Base-by-base conservation (phyloP, 2,888 invertebrate species). In the Microchrysa polita region DNA sequence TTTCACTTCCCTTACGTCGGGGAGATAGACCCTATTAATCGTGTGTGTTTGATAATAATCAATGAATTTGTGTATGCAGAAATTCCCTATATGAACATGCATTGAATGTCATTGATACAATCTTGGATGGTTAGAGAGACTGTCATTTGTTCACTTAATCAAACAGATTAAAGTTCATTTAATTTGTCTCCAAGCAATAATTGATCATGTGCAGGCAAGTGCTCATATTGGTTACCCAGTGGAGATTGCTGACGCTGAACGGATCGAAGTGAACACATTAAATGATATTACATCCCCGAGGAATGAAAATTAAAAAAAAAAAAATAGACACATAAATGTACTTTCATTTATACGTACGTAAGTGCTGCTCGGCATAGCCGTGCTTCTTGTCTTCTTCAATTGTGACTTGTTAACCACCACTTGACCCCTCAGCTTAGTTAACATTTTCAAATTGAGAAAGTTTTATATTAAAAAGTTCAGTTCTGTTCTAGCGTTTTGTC, bases 371-470 rank as follows among this genome's bases (percentile, higher is more conserved):
- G n/a, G 42, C 42, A 42, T 12, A 12, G 12, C 42, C 42, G 48
- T 48, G 12, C 2, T n/a, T n/a, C 14, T 48, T 48, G 2, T n/a
- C 12, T 4, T 48, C 48, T 48, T n/a, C 48, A 48, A 57, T 22
- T 57, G 18, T 20, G 18, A 57, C 57, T 57, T 57, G 57, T 57
- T 57, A 57, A 57, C 57, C 18, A 57, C 57, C 57, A 57, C 57
- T 57, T 57, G 57, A 57, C 57, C n/a, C n/a, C 57, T 5, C 57
- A 57, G 57, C 22, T 57, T 57, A 48, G 57, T 57, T 22, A 22
- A 57, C 57, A 57, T 22, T 57, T 57, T 57, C 22, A 57, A 57
- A 57, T 57, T 57, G 57, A 57, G 57, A 57, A 57, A 57, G 57
- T 57, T 57, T 57, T 18, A 57, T 57, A 34, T 34, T 34, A 34